Base-by-base conservation (phyloP, 2,888 invertebrate genomes). In the Leuctra nigra region DNA sequence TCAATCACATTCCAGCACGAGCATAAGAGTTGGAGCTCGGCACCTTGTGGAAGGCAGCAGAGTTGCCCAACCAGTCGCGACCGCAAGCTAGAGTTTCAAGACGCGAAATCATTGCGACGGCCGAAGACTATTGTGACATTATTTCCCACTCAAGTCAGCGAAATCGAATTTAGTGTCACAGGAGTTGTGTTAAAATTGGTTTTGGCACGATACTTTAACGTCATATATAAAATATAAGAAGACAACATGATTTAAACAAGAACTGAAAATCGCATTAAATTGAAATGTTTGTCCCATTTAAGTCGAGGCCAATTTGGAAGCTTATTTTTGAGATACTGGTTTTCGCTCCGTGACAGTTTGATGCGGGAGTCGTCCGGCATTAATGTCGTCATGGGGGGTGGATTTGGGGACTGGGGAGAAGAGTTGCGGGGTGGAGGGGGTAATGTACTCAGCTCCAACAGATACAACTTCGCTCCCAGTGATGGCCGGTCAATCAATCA, bases 141-240 rank as follows among this genome's bases (percentile, higher is more conserved):
- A n/a, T n/a, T n/a, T n/a, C n/a, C n/a, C n/a, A n/a, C n/a, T n/a
- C n/a, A n/a, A n/a, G n/a, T n/a, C n/a, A n/a, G n/a, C n/a, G 20
- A 39, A 39, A 39, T 39, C 39, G 39, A 39, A 39, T 39, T 39
- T 16, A 20, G 20, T n/a, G 39, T 7, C 39, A 39, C 16, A 13
- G 20, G 39, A 39, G 16, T 14, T 4, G 39, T 20, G 39, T 18
- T 16, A 16, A n/a, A 20, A 16, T 39, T 7, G 39, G 39, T 39
- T 39, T 39, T 39, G 39, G 39, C 39, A 39, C 39, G 20, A 39
- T 39, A 39, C 20, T 39, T 39, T 39, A 4, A 39, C 20, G 39
- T 39, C 39, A 39, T 20, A 6, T 7, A 16, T 9, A 36, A 36
- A 16, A 36, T 3, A 13, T 14, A 16, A 16, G 14, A 9, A 9